Percentiles rank a stretch among this genome's conserved stretches.
Evolutionary conservation across 2,113 vertebrate genomes (phyloP).

Genomic region (Ctenomys sociabilis): DNA sequence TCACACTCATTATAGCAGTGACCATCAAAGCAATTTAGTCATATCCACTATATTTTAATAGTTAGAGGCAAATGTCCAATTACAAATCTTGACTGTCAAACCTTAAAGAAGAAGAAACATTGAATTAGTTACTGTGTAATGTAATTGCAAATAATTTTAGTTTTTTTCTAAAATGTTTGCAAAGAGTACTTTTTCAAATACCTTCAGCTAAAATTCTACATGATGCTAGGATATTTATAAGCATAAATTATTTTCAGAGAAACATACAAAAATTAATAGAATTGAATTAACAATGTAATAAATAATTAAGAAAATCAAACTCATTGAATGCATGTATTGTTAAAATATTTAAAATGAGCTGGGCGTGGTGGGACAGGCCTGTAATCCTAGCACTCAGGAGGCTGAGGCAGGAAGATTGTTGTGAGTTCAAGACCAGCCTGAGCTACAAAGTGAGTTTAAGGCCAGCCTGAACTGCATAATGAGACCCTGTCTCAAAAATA

Average conservation of each 20-base stretch:
- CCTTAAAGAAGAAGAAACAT: background rate
- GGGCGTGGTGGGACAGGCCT: no score
- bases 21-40: background rate
- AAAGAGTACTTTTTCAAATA: background rate
- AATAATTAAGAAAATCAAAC: background rate
- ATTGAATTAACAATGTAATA: background rate
- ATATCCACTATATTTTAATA: background rate
- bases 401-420: no score
- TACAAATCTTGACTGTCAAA: background rate
- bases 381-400: no score
- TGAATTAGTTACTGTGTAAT: background rate
- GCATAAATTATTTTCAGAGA: background rate
- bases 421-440: no score
- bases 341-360: background rate
- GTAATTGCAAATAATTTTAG: background rate
- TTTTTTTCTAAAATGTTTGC: background rate
- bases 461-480: no score
- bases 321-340: background rate
- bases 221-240: background rate
- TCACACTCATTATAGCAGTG: background rate
- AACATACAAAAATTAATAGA: background rate
- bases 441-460: no score
- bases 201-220: background rate
- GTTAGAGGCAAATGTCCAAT: background rate
- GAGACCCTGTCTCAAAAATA: no score